A percentile compares a stretch with the other conserved stretches of the same genome.
phyloP scores from a whole-genome alignment of 2,113 vertebrate genomes.

The Peromyscus maniculatus region DNA sequence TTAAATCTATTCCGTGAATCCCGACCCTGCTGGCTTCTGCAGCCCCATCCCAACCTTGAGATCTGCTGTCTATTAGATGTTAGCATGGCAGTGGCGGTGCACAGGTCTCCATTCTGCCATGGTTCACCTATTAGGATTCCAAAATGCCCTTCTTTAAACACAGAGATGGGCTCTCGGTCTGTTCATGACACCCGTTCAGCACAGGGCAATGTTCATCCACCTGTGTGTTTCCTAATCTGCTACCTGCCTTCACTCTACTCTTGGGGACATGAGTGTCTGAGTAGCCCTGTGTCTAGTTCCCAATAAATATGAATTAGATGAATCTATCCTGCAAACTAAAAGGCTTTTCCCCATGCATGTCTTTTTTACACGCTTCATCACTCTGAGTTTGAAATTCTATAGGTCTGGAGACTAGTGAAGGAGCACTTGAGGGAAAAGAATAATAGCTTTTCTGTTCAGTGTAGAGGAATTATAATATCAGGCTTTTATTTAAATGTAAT shows the following conservation, averaged over 20 bases:
- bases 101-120: neutral
- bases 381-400: constrained; percentile 56
- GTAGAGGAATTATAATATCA: constrained; percentile 38
- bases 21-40: neutral
- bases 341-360: neutral
- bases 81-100: neutral
- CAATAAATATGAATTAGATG: neutral
- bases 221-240: constrained; percentile 3
- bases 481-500: constrained; percentile 61
- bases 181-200: neutral
- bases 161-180: neutral
- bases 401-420: constrained; percentile 21
- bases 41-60: neutral
- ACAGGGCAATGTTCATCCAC: neutral
- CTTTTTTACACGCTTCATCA: constrained; percentile 7
- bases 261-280: neutral
- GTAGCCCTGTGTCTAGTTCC: neutral
- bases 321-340: neutral
- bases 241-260: neutral
- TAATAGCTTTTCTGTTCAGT: constrained; percentile 52
- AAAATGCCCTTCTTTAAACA: neutral
- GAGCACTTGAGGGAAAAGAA: neutral
- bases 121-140: too few species aligned
- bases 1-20: neutral
- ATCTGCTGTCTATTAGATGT: neutral